phyloP scores from a whole-genome alignment of 2,797 vertebrate genomes.

The Coendou prehensilis region DNA sequence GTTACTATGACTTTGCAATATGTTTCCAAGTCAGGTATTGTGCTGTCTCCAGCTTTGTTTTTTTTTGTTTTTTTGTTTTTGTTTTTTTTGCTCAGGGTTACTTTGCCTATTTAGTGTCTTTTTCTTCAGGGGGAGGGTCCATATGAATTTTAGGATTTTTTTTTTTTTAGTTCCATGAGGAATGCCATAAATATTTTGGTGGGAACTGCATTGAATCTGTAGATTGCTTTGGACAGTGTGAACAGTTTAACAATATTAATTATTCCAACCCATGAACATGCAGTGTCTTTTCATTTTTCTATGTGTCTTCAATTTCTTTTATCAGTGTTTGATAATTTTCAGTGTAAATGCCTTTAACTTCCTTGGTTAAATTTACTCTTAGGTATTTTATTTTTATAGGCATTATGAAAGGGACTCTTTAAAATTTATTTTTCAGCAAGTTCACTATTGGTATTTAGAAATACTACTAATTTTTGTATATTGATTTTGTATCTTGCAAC shows the following conservation, averaged over 20 bases:
- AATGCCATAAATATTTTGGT: neutral
- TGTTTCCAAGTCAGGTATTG: neutral
- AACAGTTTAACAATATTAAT: neutral
- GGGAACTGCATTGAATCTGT: neutral
- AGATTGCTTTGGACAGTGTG: neutral
- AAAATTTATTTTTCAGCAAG: neutral
- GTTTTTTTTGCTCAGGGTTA: neutral
- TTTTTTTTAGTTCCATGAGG: neutral
- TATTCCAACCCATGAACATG: neutral
- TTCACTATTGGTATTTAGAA: neutral
- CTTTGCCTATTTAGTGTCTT: neutral
- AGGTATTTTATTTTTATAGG: neutral
- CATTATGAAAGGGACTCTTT: neutral
- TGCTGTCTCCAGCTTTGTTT: neutral
- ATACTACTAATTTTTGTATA: neutral
- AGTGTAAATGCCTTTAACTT: neutral
- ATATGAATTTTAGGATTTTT: neutral
- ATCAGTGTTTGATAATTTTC: neutral
- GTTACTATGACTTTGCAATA: neutral
- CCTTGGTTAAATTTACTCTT: neutral
- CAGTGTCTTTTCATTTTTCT: neutral
- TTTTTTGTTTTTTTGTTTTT: neutral
- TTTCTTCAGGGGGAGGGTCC: neutral
- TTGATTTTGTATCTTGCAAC: neutral
- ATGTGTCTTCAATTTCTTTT: neutral